Conservation (phyloP, 2,888 invertebrate genomes). For the Lasioglossum marginatum region DNA sequence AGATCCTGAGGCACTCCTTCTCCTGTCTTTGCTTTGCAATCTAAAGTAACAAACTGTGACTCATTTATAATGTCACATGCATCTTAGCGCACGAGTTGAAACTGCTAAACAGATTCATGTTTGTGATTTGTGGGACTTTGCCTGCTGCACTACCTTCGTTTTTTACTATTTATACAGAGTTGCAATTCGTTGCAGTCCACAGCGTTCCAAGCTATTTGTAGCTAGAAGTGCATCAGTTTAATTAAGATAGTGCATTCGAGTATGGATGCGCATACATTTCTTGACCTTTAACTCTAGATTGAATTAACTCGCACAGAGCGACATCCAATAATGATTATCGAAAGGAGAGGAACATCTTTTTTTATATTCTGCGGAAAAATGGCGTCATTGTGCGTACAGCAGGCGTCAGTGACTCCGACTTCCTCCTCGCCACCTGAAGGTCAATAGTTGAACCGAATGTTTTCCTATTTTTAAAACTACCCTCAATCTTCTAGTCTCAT, state of each 20-base stretch:
- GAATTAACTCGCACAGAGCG: neutral
- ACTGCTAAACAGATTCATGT: neutral
- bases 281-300: neutral
- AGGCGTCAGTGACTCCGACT: conserved; percentile 6
- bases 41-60: neutral
- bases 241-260: neutral
- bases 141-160: neutral
- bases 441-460: neutral
- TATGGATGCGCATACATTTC: neutral
- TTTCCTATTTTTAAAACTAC: neutral
- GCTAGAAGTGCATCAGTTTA: neutral
- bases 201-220: neutral
- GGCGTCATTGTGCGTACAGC: neutral
- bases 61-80: neutral
- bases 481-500: neutral
- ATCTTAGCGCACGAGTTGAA: too few species aligned
- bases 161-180: neutral
- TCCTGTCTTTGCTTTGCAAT: neutral
- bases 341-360: neutral
- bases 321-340: neutral
- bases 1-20: neutral
- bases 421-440: conserved; percentile 2
- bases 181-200: neutral
- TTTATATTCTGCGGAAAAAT: neutral
- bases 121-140: neutral